Percentiles rank a stretch among this genome's conserved stretches.
Conservation (phyloP, 2,113 vertebrate species). For the Genyomyrus donnyi region DNA sequence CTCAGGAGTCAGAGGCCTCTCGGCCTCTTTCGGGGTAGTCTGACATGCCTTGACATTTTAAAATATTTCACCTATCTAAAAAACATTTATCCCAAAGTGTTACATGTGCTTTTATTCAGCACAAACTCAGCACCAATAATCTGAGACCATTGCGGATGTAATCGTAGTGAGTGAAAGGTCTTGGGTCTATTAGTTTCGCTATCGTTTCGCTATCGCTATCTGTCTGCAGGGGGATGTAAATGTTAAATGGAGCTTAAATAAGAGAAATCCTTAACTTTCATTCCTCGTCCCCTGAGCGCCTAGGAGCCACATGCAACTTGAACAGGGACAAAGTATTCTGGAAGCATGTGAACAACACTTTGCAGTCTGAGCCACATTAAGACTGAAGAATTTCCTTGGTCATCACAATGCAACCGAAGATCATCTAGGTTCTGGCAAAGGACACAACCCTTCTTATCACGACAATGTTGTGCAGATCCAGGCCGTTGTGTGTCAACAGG, state of each 20-base stretch:
- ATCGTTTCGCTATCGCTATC: neutral
- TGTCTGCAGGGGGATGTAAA: neutral
- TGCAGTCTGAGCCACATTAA: neutral
- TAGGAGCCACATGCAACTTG: neutral
- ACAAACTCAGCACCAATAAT: too few species aligned
- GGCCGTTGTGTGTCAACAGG: neutral
- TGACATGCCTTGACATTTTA: too few species aligned
- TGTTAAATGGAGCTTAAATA: neutral
- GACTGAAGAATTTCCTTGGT: neutral
- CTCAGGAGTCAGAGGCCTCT: too few species aligned
- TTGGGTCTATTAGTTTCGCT: neutral
- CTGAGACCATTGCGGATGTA: neutral
- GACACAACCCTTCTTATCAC: neutral
- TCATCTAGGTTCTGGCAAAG: neutral
- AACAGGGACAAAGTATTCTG: neutral
- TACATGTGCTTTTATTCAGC: too few species aligned
- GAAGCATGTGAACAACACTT: neutral
- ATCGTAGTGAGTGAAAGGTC: neutral
- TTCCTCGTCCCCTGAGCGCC: neutral
- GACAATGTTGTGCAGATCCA: neutral
- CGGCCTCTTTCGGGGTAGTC: too few species aligned
- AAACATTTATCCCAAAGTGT: too few species aligned
- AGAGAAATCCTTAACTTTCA: neutral
- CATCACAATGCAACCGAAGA: neutral
- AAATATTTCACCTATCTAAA: too few species aligned